A percentile compares a stretch with the other conserved stretches of the same genome.
These are phyloP conservation scores for Ectropis grisescens DNA, from an alignment of 1,140 invertebrate species.

Conservation along the genomic window DNA sequence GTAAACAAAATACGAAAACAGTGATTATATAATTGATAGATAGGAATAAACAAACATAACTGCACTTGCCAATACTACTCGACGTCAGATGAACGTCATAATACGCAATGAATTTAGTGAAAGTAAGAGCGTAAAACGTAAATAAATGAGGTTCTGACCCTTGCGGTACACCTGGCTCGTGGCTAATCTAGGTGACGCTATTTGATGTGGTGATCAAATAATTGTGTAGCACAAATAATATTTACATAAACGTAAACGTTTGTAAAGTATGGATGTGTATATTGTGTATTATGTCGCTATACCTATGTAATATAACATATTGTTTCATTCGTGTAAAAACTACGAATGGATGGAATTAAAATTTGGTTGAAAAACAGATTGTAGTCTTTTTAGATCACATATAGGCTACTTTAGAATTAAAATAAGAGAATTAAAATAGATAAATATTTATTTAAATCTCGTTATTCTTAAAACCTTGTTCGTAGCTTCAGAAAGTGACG, in stretches of 20 bases:
- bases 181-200: conserved; percentile 5
- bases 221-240: not conserved
- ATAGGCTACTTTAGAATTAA: no score
- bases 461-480: no score
- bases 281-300: not conserved
- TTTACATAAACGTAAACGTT: not conserved
- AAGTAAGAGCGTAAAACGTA: conserved; percentile 48
- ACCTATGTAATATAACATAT: not conserved
- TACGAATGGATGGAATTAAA: no score
- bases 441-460: no score
- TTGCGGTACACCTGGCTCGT: conserved; percentile 23
- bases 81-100: not conserved
- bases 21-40: no score
- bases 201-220: conserved; percentile 1
- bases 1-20: no score
- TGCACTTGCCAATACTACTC: no score
- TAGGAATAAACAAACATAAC: not conserved
- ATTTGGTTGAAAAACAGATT: no score
- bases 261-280: not conserved
- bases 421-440: no score
- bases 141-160: conserved; percentile 25
- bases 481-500: no score
- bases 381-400: no score
- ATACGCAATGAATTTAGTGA: conserved; percentile 23
- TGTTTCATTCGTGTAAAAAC: not conserved